These are phyloP conservation scores for Campoletis raptor DNA, from an alignment of 2,888 invertebrate genomes.

Conservation along the genomic window DNA sequence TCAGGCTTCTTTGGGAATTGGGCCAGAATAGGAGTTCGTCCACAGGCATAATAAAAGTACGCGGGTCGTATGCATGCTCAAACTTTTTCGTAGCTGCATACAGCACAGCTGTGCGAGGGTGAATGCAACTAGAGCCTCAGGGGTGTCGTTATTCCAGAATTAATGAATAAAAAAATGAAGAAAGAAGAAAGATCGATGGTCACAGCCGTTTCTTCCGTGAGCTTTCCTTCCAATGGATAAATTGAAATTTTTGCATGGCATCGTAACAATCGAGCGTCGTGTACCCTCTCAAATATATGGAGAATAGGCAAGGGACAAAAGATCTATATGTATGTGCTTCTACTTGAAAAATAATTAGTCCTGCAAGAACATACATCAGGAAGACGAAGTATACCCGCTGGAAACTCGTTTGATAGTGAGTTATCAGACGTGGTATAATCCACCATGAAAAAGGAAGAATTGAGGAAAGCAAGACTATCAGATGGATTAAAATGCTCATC, in stretches of 20 bases:
- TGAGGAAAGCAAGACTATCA: conserved; percentile 11
- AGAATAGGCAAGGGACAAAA: conserved; percentile 14
- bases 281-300: background rate
- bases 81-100: conserved; percentile 34
- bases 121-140: conserved; percentile 71
- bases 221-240: conserved; percentile 28
- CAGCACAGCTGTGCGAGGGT: conserved; percentile 42
- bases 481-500: conserved; percentile 36
- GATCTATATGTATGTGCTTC: conserved; percentile 1
- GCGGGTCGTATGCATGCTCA: background rate
- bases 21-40: conserved; percentile 61
- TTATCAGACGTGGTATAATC: conserved; percentile 51
- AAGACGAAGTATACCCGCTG: conserved; percentile 46
- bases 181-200: conserved; percentile 75
- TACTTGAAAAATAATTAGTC: conserved; percentile 63
- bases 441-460: conserved; percentile 18
- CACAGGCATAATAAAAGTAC: background rate
- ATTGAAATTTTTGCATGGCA: conserved; percentile 34
- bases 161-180: conserved; percentile 67
- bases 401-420: conserved; percentile 50
- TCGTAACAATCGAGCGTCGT: background rate
- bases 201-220: background rate
- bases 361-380: conserved; percentile 53
- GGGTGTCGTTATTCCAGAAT: conserved; percentile 79
- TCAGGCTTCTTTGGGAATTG: conserved; percentile 72